phyloP scores from a whole-genome alignment of 2,797 vertebrate genomes.

The Rhynchonycteris naso region DNA sequence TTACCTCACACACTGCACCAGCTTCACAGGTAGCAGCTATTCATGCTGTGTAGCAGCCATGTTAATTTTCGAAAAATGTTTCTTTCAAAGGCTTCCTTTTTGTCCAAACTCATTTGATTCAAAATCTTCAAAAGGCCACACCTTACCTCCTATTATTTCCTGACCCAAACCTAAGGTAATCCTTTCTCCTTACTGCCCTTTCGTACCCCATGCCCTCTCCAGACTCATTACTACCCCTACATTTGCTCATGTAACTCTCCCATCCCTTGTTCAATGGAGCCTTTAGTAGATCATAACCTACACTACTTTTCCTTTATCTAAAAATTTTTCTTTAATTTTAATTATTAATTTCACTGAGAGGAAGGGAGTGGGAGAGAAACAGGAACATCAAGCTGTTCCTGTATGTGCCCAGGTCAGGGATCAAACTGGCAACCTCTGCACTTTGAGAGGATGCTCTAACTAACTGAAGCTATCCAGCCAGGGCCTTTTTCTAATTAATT shows the following conservation, averaged over 20 bases:
- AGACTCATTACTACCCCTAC: not conserved
- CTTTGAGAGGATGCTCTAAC: too few species aligned
- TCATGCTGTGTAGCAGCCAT: not conserved
- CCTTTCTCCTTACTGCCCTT: not conserved
- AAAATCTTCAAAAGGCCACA: slow-evolving; percentile 8
- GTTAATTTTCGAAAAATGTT: slow-evolving; percentile 45
- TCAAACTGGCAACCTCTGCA: too few species aligned
- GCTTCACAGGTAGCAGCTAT: not conserved
- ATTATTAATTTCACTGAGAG: too few species aligned
- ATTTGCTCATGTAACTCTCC: not conserved
- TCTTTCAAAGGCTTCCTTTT: slow-evolving; percentile 17
- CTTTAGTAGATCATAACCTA: not conserved
- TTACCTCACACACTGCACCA: not conserved
- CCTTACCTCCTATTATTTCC: not conserved
- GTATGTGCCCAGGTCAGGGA: too few species aligned
- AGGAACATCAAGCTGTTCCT: too few species aligned
- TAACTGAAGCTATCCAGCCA: too few species aligned
- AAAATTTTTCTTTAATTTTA: too few species aligned
- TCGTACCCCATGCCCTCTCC: not conserved
- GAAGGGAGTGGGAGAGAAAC: too few species aligned
- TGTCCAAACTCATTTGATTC: slow-evolving; percentile 4
- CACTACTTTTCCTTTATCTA: not conserved
- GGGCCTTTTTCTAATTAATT: too few species aligned
- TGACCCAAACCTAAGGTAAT: slow-evolving; percentile 7
- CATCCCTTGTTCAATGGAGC: not conserved